Evolutionary conservation across 2,113 vertebrate genomes (phyloP).

Genomic region (Pteronura brasiliensis): DNA sequence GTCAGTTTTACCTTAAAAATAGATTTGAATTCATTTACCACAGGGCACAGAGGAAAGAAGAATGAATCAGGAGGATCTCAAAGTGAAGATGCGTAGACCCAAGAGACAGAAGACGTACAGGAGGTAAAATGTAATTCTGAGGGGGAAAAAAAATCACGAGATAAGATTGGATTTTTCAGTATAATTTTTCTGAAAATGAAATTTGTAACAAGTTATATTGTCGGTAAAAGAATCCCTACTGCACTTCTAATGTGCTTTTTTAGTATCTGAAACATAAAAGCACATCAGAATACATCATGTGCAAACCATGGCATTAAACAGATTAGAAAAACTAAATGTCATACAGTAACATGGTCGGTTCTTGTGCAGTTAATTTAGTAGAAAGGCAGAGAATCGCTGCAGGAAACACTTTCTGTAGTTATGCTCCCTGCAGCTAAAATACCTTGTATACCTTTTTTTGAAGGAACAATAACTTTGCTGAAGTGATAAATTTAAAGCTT

Average conservation of each 20-base stretch:
- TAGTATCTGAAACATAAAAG: conserved; percentile 83
- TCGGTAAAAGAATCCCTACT: conserved; percentile 83
- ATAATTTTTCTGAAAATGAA: conserved; percentile 76
- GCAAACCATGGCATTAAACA: conserved; percentile 84
- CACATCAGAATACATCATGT: conserved; percentile 82
- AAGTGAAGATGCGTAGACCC: conserved; percentile 48
- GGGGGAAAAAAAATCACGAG: conserved; percentile 54
- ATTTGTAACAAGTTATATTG: conserved; percentile 81
- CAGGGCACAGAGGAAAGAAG: conserved; percentile 46
- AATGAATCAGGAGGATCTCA: conserved; percentile 42
- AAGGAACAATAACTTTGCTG: conserved; percentile 59
- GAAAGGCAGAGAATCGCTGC: conserved; percentile 79
- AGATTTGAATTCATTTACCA: conserved; percentile 58
- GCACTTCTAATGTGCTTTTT: conserved; percentile 81
- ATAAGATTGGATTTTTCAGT: conserved; percentile 71
- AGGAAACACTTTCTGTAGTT: conserved; percentile 80
- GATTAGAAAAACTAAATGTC: conserved; percentile 86
- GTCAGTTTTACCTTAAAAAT: conserved; percentile 64
- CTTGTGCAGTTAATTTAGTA: conserved; percentile 83
- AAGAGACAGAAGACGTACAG: conserved; percentile 60
- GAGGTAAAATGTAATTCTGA: conserved; percentile 70
- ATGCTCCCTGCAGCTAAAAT: conserved; percentile 84
- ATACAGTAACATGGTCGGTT: conserved; percentile 76
- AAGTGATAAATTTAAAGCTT: conserved; percentile 80
- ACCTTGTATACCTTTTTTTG: conserved; percentile 78